Percentiles rank a stretch among this genome's conserved stretches.
Conservation (phyloP, 2,797 vertebrate species). For the Rousettus madagascariensis region DNA sequence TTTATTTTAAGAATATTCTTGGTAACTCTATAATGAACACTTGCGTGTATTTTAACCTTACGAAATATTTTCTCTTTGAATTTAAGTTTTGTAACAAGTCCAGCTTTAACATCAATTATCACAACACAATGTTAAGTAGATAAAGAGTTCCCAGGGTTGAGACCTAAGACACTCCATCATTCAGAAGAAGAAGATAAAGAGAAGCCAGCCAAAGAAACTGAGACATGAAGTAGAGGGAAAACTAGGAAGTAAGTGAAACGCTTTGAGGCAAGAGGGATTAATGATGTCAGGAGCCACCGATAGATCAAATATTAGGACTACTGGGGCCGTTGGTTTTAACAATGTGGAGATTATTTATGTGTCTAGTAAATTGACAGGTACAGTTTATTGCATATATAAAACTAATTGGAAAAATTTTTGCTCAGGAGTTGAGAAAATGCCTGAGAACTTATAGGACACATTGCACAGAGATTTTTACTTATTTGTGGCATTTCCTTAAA, state of each 20-base stretch:
- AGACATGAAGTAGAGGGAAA: background rate
- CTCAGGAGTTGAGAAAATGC: background rate
- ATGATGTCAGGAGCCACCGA: background rate
- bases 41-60: background rate
- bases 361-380: background rate
- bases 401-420: background rate
- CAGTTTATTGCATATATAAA: background rate
- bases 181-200: background rate
- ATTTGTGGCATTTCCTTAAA: background rate
- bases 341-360: background rate
- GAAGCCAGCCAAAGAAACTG: background rate
- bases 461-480: background rate
- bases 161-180: background rate
- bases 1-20: conserved; percentile 5
- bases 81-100: background rate
- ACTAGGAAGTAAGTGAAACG: background rate
- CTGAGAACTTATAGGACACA: background rate
- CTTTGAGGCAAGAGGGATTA: background rate
- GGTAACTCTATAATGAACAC: background rate
- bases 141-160: background rate
- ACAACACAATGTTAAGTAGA: background rate
- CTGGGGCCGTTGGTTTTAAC: background rate
- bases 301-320: background rate
- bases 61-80: background rate
- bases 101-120: background rate